Percentiles rank a stretch among this genome's conserved stretches.
phyloP scores from a whole-genome alignment of 1,140 invertebrate species.

The Apolygus lucorum region DNA sequence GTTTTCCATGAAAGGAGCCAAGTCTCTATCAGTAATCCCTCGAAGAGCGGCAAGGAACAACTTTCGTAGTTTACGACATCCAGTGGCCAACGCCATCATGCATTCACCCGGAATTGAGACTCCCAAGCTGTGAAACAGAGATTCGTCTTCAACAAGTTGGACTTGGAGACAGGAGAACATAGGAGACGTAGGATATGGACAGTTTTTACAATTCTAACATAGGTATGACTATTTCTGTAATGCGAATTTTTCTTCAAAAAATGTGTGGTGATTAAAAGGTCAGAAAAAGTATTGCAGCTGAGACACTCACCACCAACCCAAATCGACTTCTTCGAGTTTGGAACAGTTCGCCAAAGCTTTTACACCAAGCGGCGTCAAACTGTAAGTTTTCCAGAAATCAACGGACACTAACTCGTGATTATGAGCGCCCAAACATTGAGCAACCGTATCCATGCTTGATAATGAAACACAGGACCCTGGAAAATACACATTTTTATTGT shows the following conservation, averaged over 20 bases:
- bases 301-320: conserved; percentile 76
- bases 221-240: too few species aligned
- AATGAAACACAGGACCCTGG: conserved; percentile 45
- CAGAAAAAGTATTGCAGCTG: background rate
- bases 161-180: too few species aligned
- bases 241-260: too few species aligned
- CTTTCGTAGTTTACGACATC: conserved; percentile 59
- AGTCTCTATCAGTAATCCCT: conserved; percentile 64
- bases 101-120: conserved; percentile 45
- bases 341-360: conserved; percentile 55
- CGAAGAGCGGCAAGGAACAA: conserved; percentile 67
- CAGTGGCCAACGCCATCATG: conserved; percentile 42
- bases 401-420: conserved; percentile 60
- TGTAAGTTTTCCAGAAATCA: conserved; percentile 77
- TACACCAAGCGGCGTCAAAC: conserved; percentile 60
- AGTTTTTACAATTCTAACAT: conserved; percentile 19
- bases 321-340: conserved; percentile 69
- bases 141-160: too few species aligned
- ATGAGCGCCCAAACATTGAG: conserved; percentile 51
- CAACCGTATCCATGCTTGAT: conserved; percentile 60
- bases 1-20: conserved; percentile 56
- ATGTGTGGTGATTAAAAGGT: too few species aligned
- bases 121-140: conserved; percentile 38
- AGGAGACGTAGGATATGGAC: background rate
- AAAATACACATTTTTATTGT: conserved; percentile 18